Evolutionary conservation across 30 jellyfish, hydroid and myxozoan genomes (phyloP).

Genomic region (Clytia hemisphaerica): DNA sequence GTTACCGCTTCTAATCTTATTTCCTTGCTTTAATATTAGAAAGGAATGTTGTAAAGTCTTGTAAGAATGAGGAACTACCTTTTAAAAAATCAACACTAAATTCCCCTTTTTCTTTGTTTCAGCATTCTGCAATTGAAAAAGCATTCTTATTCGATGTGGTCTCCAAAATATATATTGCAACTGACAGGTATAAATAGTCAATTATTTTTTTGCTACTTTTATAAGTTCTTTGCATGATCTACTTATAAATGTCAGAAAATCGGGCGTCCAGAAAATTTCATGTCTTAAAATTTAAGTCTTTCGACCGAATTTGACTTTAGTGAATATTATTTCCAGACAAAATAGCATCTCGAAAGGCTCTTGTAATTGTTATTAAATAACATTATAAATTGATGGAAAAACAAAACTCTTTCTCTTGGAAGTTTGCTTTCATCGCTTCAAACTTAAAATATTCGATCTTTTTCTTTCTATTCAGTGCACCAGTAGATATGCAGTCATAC

Average conservation of each 20-base stretch:
- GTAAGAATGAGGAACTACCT: no score
- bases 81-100: no score
- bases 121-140: slow-evolving; percentile 93
- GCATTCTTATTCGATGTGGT: slow-evolving; percentile 89
- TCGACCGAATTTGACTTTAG: no score
- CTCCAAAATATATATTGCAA: slow-evolving; percentile 85
- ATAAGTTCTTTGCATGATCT: background rate
- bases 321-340: background rate
- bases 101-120: background rate
- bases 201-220: background rate
- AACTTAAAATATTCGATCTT: background rate
- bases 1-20: no score
- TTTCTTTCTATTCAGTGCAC: slow-evolving; percentile 50
- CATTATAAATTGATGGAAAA: no score
- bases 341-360: background rate
- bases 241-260: no score
- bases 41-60: no score
- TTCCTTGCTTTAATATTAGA: no score
- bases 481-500: slow-evolving; percentile 94
- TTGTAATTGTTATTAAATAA: background rate
- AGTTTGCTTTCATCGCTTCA: background rate
- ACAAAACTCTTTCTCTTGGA: background rate
- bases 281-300: no score
- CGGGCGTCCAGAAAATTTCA: no score
- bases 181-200: slow-evolving; percentile 58